These are phyloP conservation scores for Chloroclystis v-ata DNA, from an alignment of 2,888 invertebrate species.

Conservation along the genomic window DNA sequence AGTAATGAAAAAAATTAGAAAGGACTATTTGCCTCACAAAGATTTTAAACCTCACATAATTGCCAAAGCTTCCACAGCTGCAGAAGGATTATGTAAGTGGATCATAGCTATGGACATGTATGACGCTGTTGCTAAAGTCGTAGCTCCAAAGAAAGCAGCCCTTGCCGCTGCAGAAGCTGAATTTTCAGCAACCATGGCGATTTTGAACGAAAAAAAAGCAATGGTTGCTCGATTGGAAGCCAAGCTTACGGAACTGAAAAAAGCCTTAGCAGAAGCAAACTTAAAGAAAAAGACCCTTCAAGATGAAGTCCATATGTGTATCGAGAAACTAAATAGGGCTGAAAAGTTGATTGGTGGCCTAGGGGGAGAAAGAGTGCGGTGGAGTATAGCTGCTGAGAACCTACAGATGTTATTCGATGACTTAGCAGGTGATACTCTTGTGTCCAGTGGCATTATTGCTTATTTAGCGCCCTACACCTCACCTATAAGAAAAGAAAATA, in stretches of 20 bases:
- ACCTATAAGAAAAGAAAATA: slow-evolving; percentile 78
- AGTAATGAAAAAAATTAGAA: slow-evolving; percentile 85
- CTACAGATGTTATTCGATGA: slow-evolving; percentile 87
- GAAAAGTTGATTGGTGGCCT: slow-evolving; percentile 92
- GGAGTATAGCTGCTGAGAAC: slow-evolving; percentile 87
- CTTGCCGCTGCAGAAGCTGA: slow-evolving; percentile 88
- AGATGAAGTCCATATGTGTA: slow-evolving; percentile 87
- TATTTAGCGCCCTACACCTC: slow-evolving; percentile 92
- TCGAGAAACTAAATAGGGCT: slow-evolving; percentile 89
- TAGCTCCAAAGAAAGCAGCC: slow-evolving; percentile 91
- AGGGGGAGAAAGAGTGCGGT: slow-evolving; percentile 92
- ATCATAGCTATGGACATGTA: slow-evolving; percentile 94
- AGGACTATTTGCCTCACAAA: slow-evolving; percentile 85
- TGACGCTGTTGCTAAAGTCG: slow-evolving; percentile 88
- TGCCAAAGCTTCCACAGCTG: slow-evolving; percentile 94
- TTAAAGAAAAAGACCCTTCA: slow-evolving; percentile 82
- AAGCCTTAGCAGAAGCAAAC: slow-evolving; percentile 81
- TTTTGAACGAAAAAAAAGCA: slow-evolving; percentile 89
- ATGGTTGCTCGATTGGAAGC: slow-evolving; percentile 87
- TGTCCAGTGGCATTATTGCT: slow-evolving; percentile 92
- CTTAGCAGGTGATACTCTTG: slow-evolving; percentile 91
- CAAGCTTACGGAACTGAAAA: slow-evolving; percentile 84
- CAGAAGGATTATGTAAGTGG: slow-evolving; percentile 95
- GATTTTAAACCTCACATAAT: slow-evolving; percentile 88
- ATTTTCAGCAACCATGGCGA: slow-evolving; percentile 88